phyloP scores from a whole-genome alignment of 2,797 vertebrate species.

The Macropodus opercularis region DNA sequence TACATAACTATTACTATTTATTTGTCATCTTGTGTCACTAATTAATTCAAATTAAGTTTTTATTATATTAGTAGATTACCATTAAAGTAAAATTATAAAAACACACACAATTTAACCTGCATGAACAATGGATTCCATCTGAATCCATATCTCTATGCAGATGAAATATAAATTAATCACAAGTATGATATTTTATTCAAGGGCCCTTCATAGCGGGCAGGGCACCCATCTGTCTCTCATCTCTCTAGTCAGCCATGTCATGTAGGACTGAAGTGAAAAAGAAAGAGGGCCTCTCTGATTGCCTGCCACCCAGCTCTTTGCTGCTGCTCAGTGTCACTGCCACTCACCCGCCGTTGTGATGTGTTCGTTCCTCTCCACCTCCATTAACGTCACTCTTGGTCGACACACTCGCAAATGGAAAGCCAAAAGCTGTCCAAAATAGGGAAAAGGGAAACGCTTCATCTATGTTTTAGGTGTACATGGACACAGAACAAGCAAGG shows the following conservation, averaged over 20 bases:
- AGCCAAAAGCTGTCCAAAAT: constrained; percentile 57
- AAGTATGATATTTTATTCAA: constrained; percentile 82
- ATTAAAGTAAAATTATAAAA: neutral
- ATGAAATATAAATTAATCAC: constrained; percentile 80
- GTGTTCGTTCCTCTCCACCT: constrained; percentile 73
- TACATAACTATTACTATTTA: too few species aligned
- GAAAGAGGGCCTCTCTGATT: constrained; percentile 66
- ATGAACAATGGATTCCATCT: constrained; percentile 46
- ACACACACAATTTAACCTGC: constrained; percentile 6
- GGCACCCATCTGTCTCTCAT: constrained; percentile 75
- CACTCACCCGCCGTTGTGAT: constrained; percentile 75
- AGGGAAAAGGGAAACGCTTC: constrained; percentile 59
- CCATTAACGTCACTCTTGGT: constrained; percentile 74
- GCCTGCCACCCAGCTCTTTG: constrained; percentile 69
- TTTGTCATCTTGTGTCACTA: too few species aligned
- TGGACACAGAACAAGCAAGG: constrained; percentile 73
- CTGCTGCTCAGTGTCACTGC: constrained; percentile 81
- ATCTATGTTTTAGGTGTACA: constrained; percentile 81
- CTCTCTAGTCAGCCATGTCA: constrained; percentile 73
- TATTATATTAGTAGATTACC: constrained; percentile 3
- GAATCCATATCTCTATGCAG: constrained; percentile 48
- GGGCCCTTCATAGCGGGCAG: constrained; percentile 46
- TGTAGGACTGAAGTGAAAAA: constrained; percentile 71
- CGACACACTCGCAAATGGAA: constrained; percentile 78
- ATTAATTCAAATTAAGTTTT: too few species aligned